Percentiles rank a stretch among this genome's conserved stretches.
Conservation (phyloP, 1,140 invertebrate species). For the Drosophila kurseongensis region DNA sequence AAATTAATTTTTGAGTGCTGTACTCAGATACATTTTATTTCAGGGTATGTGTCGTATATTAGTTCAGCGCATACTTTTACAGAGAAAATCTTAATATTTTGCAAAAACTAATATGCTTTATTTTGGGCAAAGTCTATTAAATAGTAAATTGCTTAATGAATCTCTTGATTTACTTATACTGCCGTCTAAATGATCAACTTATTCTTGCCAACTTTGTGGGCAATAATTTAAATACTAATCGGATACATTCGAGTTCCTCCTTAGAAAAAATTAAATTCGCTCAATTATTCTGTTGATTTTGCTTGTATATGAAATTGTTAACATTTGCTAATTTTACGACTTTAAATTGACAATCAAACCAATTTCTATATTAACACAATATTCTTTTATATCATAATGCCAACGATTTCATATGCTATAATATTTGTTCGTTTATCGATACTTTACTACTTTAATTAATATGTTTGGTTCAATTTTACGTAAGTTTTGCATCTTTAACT, state of each 20-base stretch:
- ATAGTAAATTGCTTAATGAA: constrained; percentile 77
- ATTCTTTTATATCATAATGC: constrained; percentile 10
- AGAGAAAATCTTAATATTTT: constrained; percentile 16
- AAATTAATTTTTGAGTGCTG: not conserved
- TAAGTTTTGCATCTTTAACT: constrained; percentile 7
- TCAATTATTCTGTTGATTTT: constrained; percentile 54
- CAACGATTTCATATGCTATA: constrained; percentile 12
- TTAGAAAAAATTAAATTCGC: constrained; percentile 77
- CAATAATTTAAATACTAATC: constrained; percentile 35
- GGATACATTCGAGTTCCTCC: constrained; percentile 50
- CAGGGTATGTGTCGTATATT: not conserved
- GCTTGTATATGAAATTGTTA: constrained; percentile 46
- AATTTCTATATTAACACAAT: constrained; percentile 43
- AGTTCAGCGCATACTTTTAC: not conserved
- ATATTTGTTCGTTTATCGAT: constrained; percentile 25
- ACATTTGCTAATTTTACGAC: constrained; percentile 47
- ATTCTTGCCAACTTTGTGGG: constrained; percentile 36
- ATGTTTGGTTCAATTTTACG: constrained; percentile 4
- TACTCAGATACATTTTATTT: not conserved
- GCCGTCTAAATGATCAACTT: constrained; percentile 12
- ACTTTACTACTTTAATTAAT: constrained; percentile 15
- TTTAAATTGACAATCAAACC: constrained; percentile 49
- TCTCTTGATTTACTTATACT: constrained; percentile 28
- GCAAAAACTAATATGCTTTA: constrained; percentile 35
- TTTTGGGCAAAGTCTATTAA: constrained; percentile 67